Base-by-base conservation (phyloP, 92 coral and sea anemone species). In the Scolanthus callimorphus region DNA sequence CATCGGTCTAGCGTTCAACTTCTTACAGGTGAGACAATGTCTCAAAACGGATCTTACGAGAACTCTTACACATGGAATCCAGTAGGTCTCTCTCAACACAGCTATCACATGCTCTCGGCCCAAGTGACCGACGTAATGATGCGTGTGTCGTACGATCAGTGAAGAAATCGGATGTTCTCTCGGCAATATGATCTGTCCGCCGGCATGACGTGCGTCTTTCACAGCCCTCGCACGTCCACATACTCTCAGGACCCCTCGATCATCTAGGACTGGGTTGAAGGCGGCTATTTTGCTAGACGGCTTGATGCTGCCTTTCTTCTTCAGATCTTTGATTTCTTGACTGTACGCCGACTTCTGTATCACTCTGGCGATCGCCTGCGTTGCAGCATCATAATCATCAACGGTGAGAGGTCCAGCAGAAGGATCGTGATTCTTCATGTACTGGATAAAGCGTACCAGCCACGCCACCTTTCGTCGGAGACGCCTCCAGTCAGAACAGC, bases 51-150 rank as follows among this genome's bases (percentile, higher is more conserved):
- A 13, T 17, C 69, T 61, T 41, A 57, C 67, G 20, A 65, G 37
- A 0, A 63, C 79, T 47, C 84, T 65, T 17, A 39, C 48, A 26
- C 55, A 69, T 4, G 79, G 74, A 29, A 84, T 79, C 91, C 91
- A 84, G 41, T 67, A 62, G 17, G 56, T 41, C 55, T 84, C 85
- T 51, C 79, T 51, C 69, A 79, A 28, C 53, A 48, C 59, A 17
- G 82, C 70, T 49, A 56, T 49, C 29, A 78, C 72, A 25, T 83
- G 90, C 48, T 78, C 81, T 1, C 71, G 72, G 11, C 90, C 85
- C 47, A 66, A 23, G 39, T 84, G 90, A 0, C 81, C 85, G 46
- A 48, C 52, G 45, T 43, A 48, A 17, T 13, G 29, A 27, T 83
- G 71, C 46, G 59, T 60, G 57, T 71, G 79, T n/a, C 51, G 57